Percentiles rank a stretch among this genome's conserved stretches.
Conservation (phyloP, 2,113 vertebrate genomes). For the Dipodomys ordii region DNA sequence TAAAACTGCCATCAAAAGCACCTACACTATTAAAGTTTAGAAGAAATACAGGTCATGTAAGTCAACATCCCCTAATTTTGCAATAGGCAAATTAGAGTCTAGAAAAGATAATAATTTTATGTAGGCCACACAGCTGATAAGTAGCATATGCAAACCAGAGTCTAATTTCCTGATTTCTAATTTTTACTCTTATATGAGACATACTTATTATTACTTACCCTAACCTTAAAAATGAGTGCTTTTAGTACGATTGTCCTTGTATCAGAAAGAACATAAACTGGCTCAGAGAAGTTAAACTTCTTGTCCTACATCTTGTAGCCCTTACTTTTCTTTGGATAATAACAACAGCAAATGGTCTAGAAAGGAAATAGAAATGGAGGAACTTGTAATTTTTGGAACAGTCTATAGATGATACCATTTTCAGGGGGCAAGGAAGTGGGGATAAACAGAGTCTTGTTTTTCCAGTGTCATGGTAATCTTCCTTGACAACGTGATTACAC, state of each 20-base stretch:
- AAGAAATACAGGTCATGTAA: constrained; percentile 26
- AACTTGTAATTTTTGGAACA: neutral
- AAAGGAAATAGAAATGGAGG: constrained; percentile 15
- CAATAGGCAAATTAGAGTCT: constrained; percentile 31
- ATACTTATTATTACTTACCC: constrained; percentile 6
- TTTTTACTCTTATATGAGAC: neutral
- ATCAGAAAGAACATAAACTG: constrained; percentile 28
- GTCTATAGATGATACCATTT: neutral
- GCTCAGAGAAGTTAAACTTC: constrained; percentile 6
- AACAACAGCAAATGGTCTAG: neutral
- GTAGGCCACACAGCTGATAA: neutral
- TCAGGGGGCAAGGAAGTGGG: neutral
- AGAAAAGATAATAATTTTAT: constrained; percentile 41
- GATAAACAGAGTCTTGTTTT: neutral
- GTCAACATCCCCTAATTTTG: constrained; percentile 33
- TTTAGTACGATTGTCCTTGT: constrained; percentile 9
- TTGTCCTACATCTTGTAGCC: too few species aligned
- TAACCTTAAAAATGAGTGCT: neutral
- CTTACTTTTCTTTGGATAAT: neutral
- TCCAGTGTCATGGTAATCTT: too few species aligned
- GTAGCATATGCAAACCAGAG: neutral
- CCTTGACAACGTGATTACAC: too few species aligned
- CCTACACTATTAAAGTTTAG: constrained; percentile 51
- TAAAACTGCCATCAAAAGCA: constrained; percentile 56
- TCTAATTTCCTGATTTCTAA: constrained; percentile 43